These are phyloP conservation scores for Pangasius mekongensis DNA, from an alignment of 2,797 vertebrate species.

Conservation along the genomic window DNA sequence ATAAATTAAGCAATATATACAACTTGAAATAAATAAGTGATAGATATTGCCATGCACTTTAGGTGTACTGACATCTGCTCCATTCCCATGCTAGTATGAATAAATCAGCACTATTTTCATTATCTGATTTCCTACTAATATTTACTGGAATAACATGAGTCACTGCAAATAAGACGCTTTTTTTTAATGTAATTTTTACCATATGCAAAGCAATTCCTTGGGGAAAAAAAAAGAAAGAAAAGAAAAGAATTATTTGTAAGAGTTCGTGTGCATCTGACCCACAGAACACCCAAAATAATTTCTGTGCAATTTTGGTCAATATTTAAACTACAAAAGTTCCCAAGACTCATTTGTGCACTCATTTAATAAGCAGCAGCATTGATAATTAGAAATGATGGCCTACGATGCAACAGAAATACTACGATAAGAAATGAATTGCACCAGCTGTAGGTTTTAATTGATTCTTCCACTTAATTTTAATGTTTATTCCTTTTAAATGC, in stretches of 20 bases:
- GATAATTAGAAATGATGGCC: constrained; percentile 7
- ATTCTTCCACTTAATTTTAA: not conserved
- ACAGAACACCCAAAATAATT: not conserved
- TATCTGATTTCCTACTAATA: not conserved
- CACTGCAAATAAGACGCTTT: too few species aligned
- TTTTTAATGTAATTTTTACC: not conserved
- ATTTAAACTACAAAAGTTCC: not conserved
- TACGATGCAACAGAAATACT: not conserved
- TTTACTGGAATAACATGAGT: not conserved
- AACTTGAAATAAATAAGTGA: not conserved
- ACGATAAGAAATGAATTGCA: not conserved
- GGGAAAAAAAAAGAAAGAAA: not conserved
- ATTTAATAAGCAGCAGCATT: not conserved
- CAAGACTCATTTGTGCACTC: not conserved
- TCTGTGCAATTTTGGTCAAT: not conserved
- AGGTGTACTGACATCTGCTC: not conserved
- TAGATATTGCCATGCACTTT: not conserved
- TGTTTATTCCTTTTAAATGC: not conserved
- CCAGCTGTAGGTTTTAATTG: not conserved
- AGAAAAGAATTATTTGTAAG: not conserved
- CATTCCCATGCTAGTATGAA: too few species aligned
- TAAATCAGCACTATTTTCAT: not conserved
- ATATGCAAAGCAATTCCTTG: not conserved
- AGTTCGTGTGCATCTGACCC: not conserved
- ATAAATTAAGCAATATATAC: not conserved